phyloP scores from a whole-genome alignment of 2,888 invertebrate genomes.

The Caenorhabditis sinica region DNA sequence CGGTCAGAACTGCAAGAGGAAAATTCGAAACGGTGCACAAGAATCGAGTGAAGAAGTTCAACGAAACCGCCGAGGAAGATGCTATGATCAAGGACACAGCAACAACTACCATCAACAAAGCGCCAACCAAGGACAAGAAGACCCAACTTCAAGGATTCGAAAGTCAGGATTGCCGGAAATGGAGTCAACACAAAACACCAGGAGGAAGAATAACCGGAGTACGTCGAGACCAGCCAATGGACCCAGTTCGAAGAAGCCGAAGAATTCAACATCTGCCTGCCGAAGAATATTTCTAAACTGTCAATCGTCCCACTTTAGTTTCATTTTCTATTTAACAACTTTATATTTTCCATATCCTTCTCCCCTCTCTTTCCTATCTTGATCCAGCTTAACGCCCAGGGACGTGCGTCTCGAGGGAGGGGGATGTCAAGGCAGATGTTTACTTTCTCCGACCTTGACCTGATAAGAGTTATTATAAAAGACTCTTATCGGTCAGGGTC shows the following conservation, averaged over 20 bases:
- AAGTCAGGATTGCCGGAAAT: background rate
- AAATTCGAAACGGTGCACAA: conserved; percentile 2
- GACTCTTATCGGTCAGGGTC: no score
- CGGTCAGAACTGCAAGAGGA: background rate
- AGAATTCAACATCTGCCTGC: background rate
- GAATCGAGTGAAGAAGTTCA: background rate
- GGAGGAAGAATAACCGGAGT: background rate
- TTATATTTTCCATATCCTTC: background rate
- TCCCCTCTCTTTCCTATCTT: background rate
- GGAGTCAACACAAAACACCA: background rate
- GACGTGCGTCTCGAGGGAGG: conserved; percentile 7
- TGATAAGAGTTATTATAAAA: no score
- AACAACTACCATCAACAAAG: no score
- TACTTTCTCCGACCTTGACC: no score
- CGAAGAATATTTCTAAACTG: background rate
- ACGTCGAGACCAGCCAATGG: background rate
- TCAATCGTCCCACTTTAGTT: background rate
- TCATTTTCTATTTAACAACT: background rate
- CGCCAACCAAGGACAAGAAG: background rate
- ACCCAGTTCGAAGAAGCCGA: background rate
- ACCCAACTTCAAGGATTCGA: no score
- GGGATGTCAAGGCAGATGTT: conserved; percentile 14
- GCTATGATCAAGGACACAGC: no score
- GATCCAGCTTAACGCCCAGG: background rate
- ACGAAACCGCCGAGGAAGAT: background rate